A percentile compares a stretch with the other conserved stretches of the same genome.
Conservation (phyloP, 2,797 vertebrate genomes). For the Pipistrellus kuhlii region DNA sequence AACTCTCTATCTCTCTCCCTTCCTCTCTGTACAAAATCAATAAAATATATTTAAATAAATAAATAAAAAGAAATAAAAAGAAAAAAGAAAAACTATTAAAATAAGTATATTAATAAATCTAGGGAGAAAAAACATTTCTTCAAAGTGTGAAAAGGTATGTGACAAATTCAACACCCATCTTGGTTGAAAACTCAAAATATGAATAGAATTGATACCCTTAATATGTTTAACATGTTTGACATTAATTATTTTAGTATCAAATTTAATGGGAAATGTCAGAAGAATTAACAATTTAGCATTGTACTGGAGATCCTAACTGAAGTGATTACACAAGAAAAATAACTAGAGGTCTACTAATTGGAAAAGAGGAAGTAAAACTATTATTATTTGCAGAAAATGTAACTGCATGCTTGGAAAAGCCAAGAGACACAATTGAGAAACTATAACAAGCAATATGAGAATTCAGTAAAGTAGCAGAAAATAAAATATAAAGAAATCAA, state of each 20-base stretch:
- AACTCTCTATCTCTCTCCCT: too few species aligned
- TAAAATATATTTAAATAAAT: too few species aligned
- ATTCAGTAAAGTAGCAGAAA: conserved; percentile 18
- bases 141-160: neutral
- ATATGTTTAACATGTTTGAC: neutral
- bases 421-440: conserved; percentile 19
- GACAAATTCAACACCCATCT: neutral
- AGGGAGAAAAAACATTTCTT: neutral
- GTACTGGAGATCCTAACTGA: neutral
- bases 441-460: neutral
- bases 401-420: neutral
- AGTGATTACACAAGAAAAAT: neutral
- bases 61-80: neutral
- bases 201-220: neutral
- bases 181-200: conserved; percentile 40
- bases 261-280: conserved; percentile 6
- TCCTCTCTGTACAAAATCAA: neutral
- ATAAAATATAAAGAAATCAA: conserved; percentile 17
- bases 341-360: neutral
- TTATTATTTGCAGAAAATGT: neutral
- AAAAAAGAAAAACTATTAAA: neutral
- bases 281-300: conserved; percentile 40
- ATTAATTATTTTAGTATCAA: conserved; percentile 30
- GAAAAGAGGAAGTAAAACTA: neutral
- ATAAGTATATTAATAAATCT: conserved; percentile 1